A percentile compares a stretch with the other conserved stretches of the same genome.
phyloP scores from a whole-genome alignment of 2,113 vertebrate genomes.

The Cromileptes altivelis region DNA sequence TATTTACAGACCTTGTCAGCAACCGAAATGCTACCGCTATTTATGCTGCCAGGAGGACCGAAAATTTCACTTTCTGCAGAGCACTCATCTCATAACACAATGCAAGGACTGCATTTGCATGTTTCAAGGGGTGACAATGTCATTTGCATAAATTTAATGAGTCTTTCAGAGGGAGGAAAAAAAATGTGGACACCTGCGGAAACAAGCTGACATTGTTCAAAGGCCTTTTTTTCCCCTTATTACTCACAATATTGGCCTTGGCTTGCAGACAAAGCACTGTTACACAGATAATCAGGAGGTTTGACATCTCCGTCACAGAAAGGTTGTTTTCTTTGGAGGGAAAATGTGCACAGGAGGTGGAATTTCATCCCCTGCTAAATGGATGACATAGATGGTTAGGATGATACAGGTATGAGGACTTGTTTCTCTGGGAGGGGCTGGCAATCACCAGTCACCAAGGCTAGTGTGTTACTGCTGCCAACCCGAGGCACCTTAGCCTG shows the following conservation, averaged over 20 bases:
- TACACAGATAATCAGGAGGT: slow-evolving; percentile 77
- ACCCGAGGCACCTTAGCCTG: slow-evolving; percentile 32
- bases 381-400: slow-evolving; percentile 75
- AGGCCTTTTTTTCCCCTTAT: slow-evolving; percentile 50
- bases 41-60: slow-evolving; percentile 24
- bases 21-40: slow-evolving; percentile 3
- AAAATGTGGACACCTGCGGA: slow-evolving; percentile 65
- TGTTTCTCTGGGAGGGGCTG: slow-evolving; percentile 55
- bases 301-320: slow-evolving; percentile 70
- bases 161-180: slow-evolving; percentile 58
- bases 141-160: slow-evolving; percentile 82
- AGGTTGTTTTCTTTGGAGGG: slow-evolving; percentile 64
- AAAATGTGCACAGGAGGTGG: slow-evolving; percentile 70
- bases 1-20: slow-evolving; percentile 45
- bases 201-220: slow-evolving; percentile 80
- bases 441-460: slow-evolving; percentile 44
- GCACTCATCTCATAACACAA: slow-evolving; percentile 55
- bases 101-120: slow-evolving; percentile 72
- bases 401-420: slow-evolving; percentile 46
- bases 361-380: slow-evolving; percentile 75
- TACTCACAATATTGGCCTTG: slow-evolving; percentile 74
- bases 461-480: slow-evolving; percentile 28
- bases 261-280: slow-evolving; percentile 68
- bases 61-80: slow-evolving; percentile 46
- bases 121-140: slow-evolving; percentile 73